Evolutionary conservation across 2,888 invertebrate genomes (phyloP).

Genomic region (Sialis lutaria): DNA sequence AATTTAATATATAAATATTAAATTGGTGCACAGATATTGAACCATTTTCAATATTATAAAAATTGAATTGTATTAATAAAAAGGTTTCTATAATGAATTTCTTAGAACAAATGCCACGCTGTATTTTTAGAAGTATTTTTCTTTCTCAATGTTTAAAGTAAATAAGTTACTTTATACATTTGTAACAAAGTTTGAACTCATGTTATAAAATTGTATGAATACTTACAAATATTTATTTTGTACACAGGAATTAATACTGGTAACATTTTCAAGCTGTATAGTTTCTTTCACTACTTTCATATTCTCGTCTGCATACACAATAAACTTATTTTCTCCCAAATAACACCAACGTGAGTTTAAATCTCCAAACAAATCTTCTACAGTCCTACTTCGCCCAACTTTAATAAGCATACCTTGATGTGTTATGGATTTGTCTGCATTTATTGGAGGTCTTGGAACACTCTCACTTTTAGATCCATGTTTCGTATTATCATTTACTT

Average conservation of each 20-base stretch:
- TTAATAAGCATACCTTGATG: slow-evolving; percentile 44
- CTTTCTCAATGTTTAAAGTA: no score
- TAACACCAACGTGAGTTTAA: slow-evolving; percentile 56
- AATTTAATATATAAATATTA: no score
- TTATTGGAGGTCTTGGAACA: slow-evolving; percentile 34
- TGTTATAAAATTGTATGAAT: slow-evolving; percentile 3
- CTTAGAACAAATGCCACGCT: no score
- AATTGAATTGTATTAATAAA: no score
- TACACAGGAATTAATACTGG: slow-evolving; percentile 44
- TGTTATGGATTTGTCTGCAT: slow-evolving; percentile 27
- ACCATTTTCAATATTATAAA: no score
- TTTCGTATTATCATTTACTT: slow-evolving; percentile 11
- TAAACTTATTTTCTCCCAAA: slow-evolving; percentile 50
- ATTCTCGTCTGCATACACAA: slow-evolving; percentile 55
- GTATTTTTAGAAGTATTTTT: no score
- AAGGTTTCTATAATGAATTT: no score
- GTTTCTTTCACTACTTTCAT: slow-evolving; percentile 51
- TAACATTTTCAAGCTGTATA: slow-evolving; percentile 45
- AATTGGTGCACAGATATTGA: no score
- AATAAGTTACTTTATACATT: no score
- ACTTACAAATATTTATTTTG: slow-evolving; percentile 30
- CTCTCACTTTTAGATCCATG: slow-evolving; percentile 11
- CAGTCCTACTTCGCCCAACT: slow-evolving; percentile 37
- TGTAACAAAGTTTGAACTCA: no score
- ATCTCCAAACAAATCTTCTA: slow-evolving; percentile 58